Evolutionary conservation across 2,797 vertebrate genomes (phyloP).

Genomic region (Rhyacichthys aspro): DNA sequence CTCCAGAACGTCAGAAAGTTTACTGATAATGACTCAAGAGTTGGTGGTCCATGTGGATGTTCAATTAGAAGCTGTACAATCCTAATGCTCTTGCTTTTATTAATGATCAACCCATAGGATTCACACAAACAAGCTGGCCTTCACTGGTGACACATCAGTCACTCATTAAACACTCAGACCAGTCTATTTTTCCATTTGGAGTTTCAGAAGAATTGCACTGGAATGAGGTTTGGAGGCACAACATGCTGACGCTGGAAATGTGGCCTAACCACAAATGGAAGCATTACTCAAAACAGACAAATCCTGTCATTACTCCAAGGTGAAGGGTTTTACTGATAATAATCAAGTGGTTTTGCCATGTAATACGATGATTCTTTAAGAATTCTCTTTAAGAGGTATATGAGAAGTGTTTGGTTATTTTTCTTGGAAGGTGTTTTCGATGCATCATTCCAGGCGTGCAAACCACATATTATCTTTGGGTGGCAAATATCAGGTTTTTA

Average conservation of each 20-base stretch:
- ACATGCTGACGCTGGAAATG: constrained; percentile 66
- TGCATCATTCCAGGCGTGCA: too few relatives aligned
- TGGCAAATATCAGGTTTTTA: not conserved
- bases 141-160: constrained; percentile 5
- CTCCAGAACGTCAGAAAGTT: too few relatives aligned
- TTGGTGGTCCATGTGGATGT: too few relatives aligned
- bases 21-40: too few relatives aligned
- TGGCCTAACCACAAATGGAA: constrained; percentile 61
- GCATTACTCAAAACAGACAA: constrained; percentile 37
- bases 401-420: too few relatives aligned
- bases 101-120: not conserved
- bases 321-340: constrained; percentile 32
- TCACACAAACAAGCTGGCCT: not conserved
- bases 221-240: constrained; percentile 40
- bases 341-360: constrained; percentile 20
- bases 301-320: constrained; percentile 50
- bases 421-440: too few relatives aligned
- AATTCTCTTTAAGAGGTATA: not conserved
- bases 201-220: constrained; percentile 40
- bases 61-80: too few relatives aligned
- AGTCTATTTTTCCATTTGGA: constrained; percentile 54
- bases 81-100: not conserved
- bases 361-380: constrained; percentile 26
- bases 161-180: constrained; percentile 8
- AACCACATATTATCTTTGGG: too few relatives aligned